Conservation (phyloP, 2,797 vertebrate species). For the Crocodylus rhombifer region DNA sequence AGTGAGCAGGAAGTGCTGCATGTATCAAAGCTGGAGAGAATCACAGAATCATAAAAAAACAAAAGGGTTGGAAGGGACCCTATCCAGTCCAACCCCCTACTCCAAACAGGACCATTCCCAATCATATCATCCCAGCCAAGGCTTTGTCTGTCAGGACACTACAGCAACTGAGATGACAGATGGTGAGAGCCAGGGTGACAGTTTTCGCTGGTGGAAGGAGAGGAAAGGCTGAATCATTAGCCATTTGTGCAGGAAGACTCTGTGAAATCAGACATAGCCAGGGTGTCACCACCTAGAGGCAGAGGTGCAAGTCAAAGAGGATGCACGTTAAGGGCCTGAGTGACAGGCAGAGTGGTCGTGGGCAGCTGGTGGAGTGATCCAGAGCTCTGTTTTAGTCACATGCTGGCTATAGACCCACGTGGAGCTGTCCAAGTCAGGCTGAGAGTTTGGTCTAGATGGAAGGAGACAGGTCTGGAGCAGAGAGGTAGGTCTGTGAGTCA, state of each 20-base stretch:
- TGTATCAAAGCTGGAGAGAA: not conserved
- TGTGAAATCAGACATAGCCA: no score
- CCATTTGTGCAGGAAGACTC: no score
- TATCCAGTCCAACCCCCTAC: no score
- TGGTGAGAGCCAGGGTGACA: not conserved
- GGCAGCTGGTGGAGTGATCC: not conserved
- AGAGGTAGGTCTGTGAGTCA: not conserved
- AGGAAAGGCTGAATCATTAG: not conserved
- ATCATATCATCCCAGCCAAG: no score
- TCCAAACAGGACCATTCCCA: no score
- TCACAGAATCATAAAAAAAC: no score
- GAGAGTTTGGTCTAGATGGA: not conserved
- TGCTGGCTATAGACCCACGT: not conserved
- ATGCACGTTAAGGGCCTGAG: not conserved
- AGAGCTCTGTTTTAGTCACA: not conserved
- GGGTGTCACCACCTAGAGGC: no score
- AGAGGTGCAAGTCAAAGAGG: not conserved
- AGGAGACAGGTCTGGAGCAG: not conserved
- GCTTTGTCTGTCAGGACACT: not conserved
- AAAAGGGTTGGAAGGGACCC: no score
- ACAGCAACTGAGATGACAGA: not conserved
- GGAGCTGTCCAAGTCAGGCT: not conserved
- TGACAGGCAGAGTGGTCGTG: not conserved
- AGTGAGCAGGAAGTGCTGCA: not conserved
- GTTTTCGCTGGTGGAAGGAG: not conserved